These are phyloP conservation scores for Theretra japonica DNA, from an alignment of 2,888 invertebrate species.

Conservation along the genomic window DNA sequence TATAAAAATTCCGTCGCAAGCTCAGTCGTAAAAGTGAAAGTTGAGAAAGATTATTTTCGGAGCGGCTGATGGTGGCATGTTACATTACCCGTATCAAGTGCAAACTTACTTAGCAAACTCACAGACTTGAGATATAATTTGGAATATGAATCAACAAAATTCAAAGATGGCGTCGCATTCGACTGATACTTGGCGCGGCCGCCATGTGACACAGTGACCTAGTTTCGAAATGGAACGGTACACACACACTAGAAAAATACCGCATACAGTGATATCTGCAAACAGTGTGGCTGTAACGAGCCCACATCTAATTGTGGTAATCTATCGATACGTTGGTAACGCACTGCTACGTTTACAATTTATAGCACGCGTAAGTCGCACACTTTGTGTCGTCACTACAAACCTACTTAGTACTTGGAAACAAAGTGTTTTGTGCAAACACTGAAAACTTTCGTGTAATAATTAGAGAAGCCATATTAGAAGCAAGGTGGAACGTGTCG, in stretches of 20 bases:
- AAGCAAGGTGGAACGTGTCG: constrained; percentile 30
- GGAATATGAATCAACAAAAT: constrained; percentile 72
- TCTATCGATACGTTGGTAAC: constrained; percentile 42
- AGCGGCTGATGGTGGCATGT: constrained; percentile 4
- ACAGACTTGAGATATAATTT: constrained; percentile 43
- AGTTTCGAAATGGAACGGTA: constrained; percentile 83
- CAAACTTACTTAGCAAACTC: constrained; percentile 13
- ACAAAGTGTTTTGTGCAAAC: not conserved
- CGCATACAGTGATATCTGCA: constrained; percentile 63
- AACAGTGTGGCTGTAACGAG: constrained; percentile 46
- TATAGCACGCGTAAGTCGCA: constrained; percentile 12
- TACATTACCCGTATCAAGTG: constrained; percentile 22
- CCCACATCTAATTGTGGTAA: constrained; percentile 59
- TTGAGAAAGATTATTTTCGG: constrained; percentile 22
- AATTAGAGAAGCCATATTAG: not conserved
- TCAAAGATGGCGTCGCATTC: constrained; percentile 79
- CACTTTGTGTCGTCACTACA: constrained; percentile 20
- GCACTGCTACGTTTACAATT: constrained; percentile 7
- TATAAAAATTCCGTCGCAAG: not conserved
- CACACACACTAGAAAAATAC: constrained; percentile 71
- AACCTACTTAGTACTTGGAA: not conserved
- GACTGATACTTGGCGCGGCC: constrained; percentile 74
- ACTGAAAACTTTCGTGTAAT: not conserved
- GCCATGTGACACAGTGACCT: constrained; percentile 81
- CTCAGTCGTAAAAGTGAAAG: constrained; percentile 27